Evolutionary conservation across 2,797 vertebrate genomes (phyloP).

Genomic region (Spea hammondii): DNA sequence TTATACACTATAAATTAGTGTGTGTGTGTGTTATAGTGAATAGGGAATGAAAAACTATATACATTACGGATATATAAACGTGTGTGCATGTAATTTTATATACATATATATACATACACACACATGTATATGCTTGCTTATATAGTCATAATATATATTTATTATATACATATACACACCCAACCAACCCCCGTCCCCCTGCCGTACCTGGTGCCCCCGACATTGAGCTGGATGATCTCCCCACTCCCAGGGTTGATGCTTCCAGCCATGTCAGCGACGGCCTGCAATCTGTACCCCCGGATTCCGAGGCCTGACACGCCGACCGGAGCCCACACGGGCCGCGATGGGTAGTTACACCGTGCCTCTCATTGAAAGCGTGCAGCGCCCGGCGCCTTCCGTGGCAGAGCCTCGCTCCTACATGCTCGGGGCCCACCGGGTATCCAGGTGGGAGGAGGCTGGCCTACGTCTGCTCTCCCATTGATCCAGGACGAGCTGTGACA

Average conservation of each 20-base stretch:
- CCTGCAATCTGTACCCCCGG: constrained; percentile 45
- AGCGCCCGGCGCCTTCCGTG: neutral
- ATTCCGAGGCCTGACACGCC: constrained; percentile 9
- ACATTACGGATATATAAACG: neutral
- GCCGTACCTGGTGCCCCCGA: constrained; percentile 91
- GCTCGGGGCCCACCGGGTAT: constrained; percentile 7
- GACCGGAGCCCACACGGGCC: neutral
- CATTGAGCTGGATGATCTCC: constrained; percentile 95
- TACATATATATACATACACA: too few species aligned
- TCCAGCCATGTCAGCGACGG: constrained; percentile 76
- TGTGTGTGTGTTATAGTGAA: too few species aligned
- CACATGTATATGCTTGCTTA: too few species aligned
- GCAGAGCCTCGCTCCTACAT: neutral
- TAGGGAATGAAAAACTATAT: too few species aligned
- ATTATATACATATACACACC: too few species aligned
- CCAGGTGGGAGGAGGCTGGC: neutral
- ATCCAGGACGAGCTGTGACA: constrained; percentile 16
- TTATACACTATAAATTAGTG: too few species aligned
- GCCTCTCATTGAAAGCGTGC: neutral
- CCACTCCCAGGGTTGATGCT: constrained; percentile 74
- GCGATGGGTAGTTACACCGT: neutral
- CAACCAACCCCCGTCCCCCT: neutral
- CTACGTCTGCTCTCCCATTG: neutral
- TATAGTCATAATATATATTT: too few species aligned
- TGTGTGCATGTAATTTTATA: neutral